These are phyloP conservation scores for Peromyscus californicus DNA, from an alignment of 2,113 vertebrate genomes.

Conservation along the genomic window DNA sequence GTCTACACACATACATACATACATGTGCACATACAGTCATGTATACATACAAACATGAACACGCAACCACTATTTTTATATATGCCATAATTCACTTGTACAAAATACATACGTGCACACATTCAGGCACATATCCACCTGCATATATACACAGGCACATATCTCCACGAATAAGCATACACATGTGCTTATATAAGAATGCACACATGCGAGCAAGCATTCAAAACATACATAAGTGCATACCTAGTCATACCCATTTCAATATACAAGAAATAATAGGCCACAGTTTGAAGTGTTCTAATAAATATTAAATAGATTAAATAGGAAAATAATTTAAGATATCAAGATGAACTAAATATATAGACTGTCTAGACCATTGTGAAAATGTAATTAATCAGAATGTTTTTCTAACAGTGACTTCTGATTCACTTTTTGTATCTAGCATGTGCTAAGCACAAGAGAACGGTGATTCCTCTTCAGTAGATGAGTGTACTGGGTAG, in stretches of 20 bases:
- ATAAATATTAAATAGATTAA: slow-evolving; percentile 56
- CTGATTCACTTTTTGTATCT: background rate
- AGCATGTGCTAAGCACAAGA: background rate
- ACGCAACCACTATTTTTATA: background rate
- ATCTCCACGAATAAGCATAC: background rate
- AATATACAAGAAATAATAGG: background rate
- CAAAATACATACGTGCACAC: background rate
- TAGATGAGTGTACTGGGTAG: background rate
- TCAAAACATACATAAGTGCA: background rate
- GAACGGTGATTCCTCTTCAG: background rate
- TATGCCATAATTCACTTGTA: background rate
- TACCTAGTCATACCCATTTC: background rate
- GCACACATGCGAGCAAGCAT: background rate
- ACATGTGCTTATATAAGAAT: background rate
- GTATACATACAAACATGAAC: background rate
- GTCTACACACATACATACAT: background rate
- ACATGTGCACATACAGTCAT: background rate
- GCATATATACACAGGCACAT: background rate
- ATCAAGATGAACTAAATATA: slow-evolving; percentile 39
- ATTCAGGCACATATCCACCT: background rate
- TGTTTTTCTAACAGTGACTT: background rate
- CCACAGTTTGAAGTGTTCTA: slow-evolving; percentile 12
- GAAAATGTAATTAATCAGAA: slow-evolving; percentile 24
- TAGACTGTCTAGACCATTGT: slow-evolving; percentile 11
- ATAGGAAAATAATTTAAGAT: background rate